phyloP scores from a whole-genome alignment of 30 jellyfish, hydroid and myxozoan species.

The Sanderia malayensis region DNA sequence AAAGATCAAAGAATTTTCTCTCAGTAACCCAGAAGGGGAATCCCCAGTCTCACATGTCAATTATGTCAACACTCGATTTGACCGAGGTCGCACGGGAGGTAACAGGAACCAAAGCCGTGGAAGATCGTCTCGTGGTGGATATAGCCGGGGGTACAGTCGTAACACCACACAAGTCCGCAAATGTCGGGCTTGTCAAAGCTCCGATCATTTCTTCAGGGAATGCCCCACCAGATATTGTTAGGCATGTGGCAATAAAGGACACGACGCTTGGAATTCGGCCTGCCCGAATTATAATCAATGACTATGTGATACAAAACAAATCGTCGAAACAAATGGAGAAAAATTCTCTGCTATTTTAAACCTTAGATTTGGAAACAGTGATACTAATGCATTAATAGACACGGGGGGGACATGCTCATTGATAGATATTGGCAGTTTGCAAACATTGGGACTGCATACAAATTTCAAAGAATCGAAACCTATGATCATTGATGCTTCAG shows the following conservation, averaged over 20 bases:
- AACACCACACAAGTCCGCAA: slow-evolving; percentile 6
- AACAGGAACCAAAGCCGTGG: no score
- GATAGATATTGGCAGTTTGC: slow-evolving; percentile 27
- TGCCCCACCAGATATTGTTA: slow-evolving; percentile 1
- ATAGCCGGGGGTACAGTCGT: slow-evolving; percentile 13
- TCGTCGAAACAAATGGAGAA: slow-evolving; percentile 1
- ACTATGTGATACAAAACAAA: slow-evolving; percentile 3
- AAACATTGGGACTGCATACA: slow-evolving; percentile 25
- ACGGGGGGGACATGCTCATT: slow-evolving; percentile 38
- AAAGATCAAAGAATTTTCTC: no score
- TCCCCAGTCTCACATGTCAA: neutral
- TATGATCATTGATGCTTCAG: slow-evolving; percentile 31
- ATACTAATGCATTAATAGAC: slow-evolving; percentile 30
- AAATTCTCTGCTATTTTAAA: slow-evolving; percentile 14
- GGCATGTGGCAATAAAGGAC: no score
- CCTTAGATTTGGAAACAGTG: neutral
- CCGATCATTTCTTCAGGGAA: slow-evolving; percentile 1
- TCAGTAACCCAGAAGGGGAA: no score
- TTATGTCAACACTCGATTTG: no score
- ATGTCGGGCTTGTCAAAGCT: no score
- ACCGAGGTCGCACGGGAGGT: no score
- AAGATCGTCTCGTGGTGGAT: no score
- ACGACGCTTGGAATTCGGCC: neutral
- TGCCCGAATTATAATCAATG: neutral
- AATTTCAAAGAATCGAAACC: slow-evolving; percentile 2